phyloP scores from a whole-genome alignment of 2,797 vertebrate species.

The Cichlasoma orientale region DNA sequence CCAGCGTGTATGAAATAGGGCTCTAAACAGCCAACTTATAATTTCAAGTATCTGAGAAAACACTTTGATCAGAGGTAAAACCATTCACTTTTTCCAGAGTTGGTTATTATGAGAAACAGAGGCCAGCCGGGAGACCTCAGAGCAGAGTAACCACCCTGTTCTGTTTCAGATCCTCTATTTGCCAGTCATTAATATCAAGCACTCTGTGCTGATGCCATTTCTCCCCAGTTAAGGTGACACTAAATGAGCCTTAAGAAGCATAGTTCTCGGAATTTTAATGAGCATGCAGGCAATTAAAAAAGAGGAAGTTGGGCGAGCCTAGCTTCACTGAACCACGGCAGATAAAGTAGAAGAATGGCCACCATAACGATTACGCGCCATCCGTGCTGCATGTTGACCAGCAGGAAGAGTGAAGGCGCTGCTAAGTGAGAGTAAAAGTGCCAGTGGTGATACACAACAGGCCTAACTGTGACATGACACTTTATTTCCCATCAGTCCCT shows the following conservation, averaged over 20 bases:
- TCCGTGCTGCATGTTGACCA: conserved; percentile 37
- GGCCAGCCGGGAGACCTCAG: conserved; percentile 11
- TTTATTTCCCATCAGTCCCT: conserved; percentile 40
- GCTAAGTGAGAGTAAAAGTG: conserved; percentile 41
- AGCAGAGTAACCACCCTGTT: background rate
- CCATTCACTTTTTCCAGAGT: background rate
- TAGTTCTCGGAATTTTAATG: conserved; percentile 71
- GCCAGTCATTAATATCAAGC: conserved; percentile 26
- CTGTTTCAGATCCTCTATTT: conserved; percentile 19
- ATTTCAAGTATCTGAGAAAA: conserved; percentile 14
- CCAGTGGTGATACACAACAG: conserved; percentile 39
- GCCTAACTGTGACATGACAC: conserved; percentile 25
- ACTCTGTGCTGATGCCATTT: conserved; percentile 38
- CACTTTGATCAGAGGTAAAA: conserved; percentile 19
- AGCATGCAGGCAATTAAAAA: conserved; percentile 78
- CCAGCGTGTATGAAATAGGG: background rate
- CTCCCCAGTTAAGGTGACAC: conserved; percentile 60
- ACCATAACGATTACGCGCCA: conserved; percentile 41
- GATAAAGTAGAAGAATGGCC: conserved; percentile 62
- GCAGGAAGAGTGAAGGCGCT: conserved; percentile 14
- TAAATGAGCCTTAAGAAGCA: conserved; percentile 67
- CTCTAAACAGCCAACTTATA: conserved; percentile 8
- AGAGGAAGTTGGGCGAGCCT: conserved; percentile 65
- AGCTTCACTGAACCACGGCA: conserved; percentile 70
- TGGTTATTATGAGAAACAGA: conserved; percentile 17